Evolutionary conservation across 2,797 vertebrate species (phyloP).

Genomic region (Orientallactaga sibirica): DNA sequence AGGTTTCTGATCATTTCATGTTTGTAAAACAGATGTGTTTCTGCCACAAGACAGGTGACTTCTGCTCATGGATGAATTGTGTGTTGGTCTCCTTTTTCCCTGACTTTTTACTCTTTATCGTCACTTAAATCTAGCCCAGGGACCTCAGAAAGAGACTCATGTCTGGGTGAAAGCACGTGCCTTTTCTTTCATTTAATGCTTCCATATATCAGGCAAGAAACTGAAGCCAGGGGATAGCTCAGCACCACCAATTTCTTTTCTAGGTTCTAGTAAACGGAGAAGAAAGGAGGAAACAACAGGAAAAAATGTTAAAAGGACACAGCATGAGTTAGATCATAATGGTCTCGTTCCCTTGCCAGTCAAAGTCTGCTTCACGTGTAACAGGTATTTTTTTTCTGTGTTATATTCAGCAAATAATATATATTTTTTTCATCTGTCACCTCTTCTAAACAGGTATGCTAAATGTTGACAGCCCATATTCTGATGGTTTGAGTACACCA

Average conservation of each 20-base stretch:
- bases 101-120: neutral
- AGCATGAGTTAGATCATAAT: constrained; percentile 97
- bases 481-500: neutral
- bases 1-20: constrained; percentile 33
- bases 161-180: neutral
- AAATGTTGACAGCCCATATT: constrained; percentile 8
- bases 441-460: constrained; percentile 33
- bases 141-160: constrained; percentile 34
- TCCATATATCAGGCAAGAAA: constrained; percentile 55
- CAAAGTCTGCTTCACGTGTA: constrained; percentile 98
- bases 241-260: constrained; percentile 73
- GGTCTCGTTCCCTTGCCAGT: constrained; percentile 97
- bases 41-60: constrained; percentile 29
- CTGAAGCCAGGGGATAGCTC: constrained; percentile 46
- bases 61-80: constrained; percentile 7
- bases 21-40: constrained; percentile 64
- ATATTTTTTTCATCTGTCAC: neutral
- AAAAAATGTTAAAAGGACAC: constrained; percentile 96
- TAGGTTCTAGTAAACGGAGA: constrained; percentile 98
- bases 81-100: neutral
- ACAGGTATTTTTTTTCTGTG: constrained; percentile 89
- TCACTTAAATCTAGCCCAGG: neutral
- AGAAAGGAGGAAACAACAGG: constrained; percentile 97
- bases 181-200: constrained; percentile 62
- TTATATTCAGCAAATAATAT: constrained; percentile 43